A percentile compares a stretch with the other conserved stretches of the same genome.
Evolutionary conservation across 2,888 invertebrate species (phyloP).

Genomic region (Exocentrus adspersus): DNA sequence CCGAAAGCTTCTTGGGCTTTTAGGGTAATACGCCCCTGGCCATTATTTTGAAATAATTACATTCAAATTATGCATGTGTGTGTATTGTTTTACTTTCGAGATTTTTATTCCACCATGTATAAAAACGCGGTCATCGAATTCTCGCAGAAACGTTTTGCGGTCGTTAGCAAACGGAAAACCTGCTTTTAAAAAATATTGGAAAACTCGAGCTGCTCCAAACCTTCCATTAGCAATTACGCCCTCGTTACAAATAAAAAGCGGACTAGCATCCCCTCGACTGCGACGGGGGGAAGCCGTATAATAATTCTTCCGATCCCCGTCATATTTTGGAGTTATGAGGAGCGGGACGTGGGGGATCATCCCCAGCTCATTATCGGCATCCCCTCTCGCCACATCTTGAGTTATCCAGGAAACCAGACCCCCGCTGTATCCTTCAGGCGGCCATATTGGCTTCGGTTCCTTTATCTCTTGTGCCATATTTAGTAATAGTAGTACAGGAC

Average conservation of each 20-base stretch:
- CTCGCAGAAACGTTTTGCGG: background rate
- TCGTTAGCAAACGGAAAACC: constrained; percentile 14
- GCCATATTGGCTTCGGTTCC: constrained; percentile 51
- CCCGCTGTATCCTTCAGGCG: constrained; percentile 49
- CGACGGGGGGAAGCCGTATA: constrained; percentile 47
- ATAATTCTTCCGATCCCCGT: constrained; percentile 57
- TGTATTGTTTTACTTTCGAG: too few species aligned
- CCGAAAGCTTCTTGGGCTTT: too few species aligned
- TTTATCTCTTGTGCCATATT: constrained; percentile 46
- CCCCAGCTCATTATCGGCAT: constrained; percentile 58
- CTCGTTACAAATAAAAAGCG: constrained; percentile 48
- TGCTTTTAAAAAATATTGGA: constrained; percentile 18
- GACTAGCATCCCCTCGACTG: constrained; percentile 31
- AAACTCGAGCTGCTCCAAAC: constrained; percentile 21
- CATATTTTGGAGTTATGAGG: constrained; percentile 58
- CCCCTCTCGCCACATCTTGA: constrained; percentile 51
- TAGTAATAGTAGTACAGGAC: constrained; percentile 38
- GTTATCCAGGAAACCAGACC: constrained; percentile 53
- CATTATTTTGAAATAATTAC: too few species aligned
- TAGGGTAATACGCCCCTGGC: too few species aligned
- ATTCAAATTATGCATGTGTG: too few species aligned
- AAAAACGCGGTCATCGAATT: too few species aligned
- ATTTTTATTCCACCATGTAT: too few species aligned
- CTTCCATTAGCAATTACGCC: constrained; percentile 54
- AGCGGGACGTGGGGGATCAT: constrained; percentile 50